Conservation (phyloP, 2,888 invertebrate species). For the Clostera curtula region DNA sequence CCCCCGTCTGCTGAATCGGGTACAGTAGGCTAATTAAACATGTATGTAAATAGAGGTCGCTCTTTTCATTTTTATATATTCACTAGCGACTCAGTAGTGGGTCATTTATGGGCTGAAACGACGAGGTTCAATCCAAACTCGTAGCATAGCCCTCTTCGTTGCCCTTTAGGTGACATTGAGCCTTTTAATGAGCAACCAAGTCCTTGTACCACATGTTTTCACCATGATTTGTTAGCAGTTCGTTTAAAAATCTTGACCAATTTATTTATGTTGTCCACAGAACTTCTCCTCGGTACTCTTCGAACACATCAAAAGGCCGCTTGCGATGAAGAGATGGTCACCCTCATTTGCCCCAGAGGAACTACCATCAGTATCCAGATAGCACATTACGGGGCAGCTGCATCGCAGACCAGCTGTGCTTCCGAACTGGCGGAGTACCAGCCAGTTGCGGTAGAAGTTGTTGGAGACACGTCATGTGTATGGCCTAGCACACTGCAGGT, state of each 20-base stretch:
- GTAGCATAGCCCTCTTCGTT: too few species aligned
- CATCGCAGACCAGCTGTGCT: slow-evolving; percentile 63
- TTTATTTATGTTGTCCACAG: slow-evolving; percentile 65
- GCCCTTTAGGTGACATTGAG: too few species aligned
- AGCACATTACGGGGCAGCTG: slow-evolving; percentile 89
- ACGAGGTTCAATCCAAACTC: too few species aligned
- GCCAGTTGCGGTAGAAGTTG: slow-evolving; percentile 66
- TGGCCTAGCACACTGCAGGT: slow-evolving; percentile 89
- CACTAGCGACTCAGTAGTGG: too few species aligned
- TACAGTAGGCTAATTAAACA: too few species aligned
- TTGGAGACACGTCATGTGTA: slow-evolving; percentile 81
- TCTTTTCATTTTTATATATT: too few species aligned
- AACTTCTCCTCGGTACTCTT: slow-evolving; percentile 91
- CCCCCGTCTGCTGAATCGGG: too few species aligned
- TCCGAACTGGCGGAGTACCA: slow-evolving; percentile 67
- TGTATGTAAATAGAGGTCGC: too few species aligned
- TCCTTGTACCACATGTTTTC: too few species aligned
- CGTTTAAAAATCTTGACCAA: not conserved
- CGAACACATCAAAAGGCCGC: slow-evolving; percentile 93
- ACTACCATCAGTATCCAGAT: slow-evolving; percentile 93
- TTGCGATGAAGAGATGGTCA: slow-evolving; percentile 92
- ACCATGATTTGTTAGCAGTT: too few species aligned
- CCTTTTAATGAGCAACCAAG: too few species aligned
- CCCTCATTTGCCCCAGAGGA: slow-evolving; percentile 90
- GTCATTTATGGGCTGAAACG: too few species aligned